phyloP scores from a whole-genome alignment of 2,113 vertebrate genomes.

The Herpailurus yagouaroundi region DNA sequence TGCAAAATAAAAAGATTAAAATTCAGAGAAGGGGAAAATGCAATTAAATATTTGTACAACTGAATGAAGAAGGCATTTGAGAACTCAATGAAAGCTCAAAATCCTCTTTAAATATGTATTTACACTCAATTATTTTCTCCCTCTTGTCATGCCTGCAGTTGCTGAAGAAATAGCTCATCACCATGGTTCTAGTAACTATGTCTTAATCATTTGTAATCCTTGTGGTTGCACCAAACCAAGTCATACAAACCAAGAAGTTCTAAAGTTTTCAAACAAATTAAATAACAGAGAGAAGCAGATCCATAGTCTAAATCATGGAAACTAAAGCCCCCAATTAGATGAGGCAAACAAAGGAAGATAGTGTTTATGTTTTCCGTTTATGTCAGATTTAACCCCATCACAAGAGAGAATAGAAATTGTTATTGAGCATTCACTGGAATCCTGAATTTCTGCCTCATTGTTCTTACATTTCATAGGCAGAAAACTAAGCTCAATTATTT shows the following conservation, averaged over 20 bases:
- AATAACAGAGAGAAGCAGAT: not conserved
- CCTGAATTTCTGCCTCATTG: not conserved
- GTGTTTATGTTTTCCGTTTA: not conserved
- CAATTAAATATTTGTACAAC: constrained; percentile 48
- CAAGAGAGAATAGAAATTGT: not conserved
- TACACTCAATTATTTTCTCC: not conserved
- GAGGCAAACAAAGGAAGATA: not conserved
- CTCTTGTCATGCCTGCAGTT: not conserved
- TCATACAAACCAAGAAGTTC: not conserved
- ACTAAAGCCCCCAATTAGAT: not conserved
- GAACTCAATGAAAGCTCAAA: constrained; percentile 16
- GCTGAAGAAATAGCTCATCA: not conserved
- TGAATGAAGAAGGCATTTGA: constrained; percentile 26
- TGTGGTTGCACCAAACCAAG: not conserved
- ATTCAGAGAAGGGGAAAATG: constrained; percentile 50
- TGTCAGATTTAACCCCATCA: not conserved
- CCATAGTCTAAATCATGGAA: not conserved
- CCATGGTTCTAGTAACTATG: not conserved
- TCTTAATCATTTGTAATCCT: not conserved
- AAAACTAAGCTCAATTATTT: not conserved
- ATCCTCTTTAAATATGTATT: constrained; percentile 4
- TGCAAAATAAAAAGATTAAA: constrained; percentile 49
- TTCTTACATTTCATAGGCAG: not conserved
- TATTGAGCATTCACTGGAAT: not conserved
- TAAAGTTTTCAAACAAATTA: not conserved